A percentile compares a stretch with the other conserved stretches of the same genome.
These are phyloP conservation scores for Microtus montanus DNA, from an alignment of 2,113 vertebrate genomes.

Conservation along the genomic window DNA sequence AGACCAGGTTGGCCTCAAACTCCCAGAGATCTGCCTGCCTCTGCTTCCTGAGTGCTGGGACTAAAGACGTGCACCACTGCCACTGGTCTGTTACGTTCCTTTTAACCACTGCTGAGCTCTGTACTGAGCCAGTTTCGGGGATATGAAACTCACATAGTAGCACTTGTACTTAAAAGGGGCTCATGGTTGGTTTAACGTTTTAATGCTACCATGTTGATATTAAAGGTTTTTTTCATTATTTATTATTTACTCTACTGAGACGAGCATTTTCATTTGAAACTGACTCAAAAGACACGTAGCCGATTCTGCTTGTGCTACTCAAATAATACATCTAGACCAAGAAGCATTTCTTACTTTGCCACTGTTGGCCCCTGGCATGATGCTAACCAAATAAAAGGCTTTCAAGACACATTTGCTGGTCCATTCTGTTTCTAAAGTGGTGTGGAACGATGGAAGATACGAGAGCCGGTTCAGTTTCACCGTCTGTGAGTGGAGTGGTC, in stretches of 20 bases:
- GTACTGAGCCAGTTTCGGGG: neutral
- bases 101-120: neutral
- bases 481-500: neutral
- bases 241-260: neutral
- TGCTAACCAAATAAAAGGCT: conserved; percentile 30
- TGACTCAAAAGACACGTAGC: conserved; percentile 5
- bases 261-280: neutral
- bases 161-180: neutral
- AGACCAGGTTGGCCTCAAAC: too few species aligned
- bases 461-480: neutral
- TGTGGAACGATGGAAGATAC: neutral
- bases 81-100: neutral
- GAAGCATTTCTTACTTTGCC: neutral
- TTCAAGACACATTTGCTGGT: neutral
- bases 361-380: neutral
- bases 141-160: neutral
- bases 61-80: too few species aligned
- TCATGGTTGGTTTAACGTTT: neutral
- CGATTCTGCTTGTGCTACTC: neutral
- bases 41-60: too few species aligned
- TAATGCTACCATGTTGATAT: neutral
- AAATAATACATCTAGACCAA: neutral
- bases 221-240: neutral
- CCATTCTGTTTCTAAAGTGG: neutral
- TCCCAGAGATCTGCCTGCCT: too few species aligned